Conservation (phyloP, 92 coral and sea anemone species). For the Micromussa lordhowensis region DNA sequence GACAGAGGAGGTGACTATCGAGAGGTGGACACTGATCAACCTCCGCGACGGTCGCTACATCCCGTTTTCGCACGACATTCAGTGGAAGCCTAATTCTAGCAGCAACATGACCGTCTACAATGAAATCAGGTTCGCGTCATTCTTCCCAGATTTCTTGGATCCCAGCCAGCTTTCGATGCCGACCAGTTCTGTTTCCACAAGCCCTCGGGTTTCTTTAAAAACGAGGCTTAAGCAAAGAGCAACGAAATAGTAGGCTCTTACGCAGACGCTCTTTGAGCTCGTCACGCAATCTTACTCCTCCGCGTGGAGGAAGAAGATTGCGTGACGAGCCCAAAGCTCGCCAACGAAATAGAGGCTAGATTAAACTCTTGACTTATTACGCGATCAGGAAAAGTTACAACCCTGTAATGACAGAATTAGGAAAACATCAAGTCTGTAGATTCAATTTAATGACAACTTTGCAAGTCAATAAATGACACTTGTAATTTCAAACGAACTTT, state of each 20-base stretch:
- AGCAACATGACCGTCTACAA: conserved; percentile 24
- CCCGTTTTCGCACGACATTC: conserved; percentile 23
- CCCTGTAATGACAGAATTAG: background rate
- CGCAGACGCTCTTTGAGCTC: background rate
- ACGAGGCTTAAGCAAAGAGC: background rate
- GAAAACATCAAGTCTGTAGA: background rate
- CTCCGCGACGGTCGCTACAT: conserved; percentile 28
- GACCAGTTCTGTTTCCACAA: conserved; percentile 5
- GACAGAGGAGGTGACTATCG: conserved; percentile 15
- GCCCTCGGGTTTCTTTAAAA: background rate
- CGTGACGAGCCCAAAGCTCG: no score
- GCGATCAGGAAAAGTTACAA: background rate
- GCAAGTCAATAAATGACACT: background rate
- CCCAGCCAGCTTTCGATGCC: conserved; percentile 53
- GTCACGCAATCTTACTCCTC: no score
- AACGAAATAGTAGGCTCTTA: background rate
- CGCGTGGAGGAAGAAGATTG: no score
- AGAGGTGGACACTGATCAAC: conserved; percentile 22
- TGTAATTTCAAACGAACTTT: background rate
- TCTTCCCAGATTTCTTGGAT: conserved; percentile 32
- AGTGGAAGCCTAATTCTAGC: background rate
- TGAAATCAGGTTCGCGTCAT: conserved; percentile 22
- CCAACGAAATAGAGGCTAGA: no score
- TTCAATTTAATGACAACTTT: background rate
- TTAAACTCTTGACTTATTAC: background rate